Conservation (phyloP, 2,888 invertebrate genomes). For the Aquatica leii region DNA sequence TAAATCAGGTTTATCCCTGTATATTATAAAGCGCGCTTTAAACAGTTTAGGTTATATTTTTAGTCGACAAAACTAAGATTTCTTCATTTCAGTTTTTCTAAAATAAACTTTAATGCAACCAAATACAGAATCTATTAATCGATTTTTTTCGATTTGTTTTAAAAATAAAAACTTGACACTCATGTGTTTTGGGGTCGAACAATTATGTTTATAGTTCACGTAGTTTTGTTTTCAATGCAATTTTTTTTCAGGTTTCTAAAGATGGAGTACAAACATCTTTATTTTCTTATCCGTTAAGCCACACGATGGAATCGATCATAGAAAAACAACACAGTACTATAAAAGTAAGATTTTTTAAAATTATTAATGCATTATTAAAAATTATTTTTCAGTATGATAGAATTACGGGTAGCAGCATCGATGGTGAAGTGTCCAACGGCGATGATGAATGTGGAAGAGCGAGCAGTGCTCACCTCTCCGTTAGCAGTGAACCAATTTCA, state of each 20-base stretch:
- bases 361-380: neutral
- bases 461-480: constrained; percentile 53
- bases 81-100: too few species aligned
- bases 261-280: constrained; percentile 29
- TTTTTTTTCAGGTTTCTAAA: constrained; percentile 22
- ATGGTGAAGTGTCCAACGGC: constrained; percentile 43
- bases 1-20: too few species aligned
- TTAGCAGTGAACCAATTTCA: constrained; percentile 54
- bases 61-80: too few species aligned
- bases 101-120: too few species aligned
- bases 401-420: constrained; percentile 23
- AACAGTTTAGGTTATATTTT: too few species aligned
- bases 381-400: constrained; percentile 30
- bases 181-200: too few species aligned
- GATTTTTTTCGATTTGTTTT: too few species aligned
- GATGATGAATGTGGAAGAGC: constrained; percentile 53
- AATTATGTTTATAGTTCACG: neutral
- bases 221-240: neutral
- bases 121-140: too few species aligned
- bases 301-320: constrained; percentile 54
- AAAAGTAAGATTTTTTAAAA: constrained; percentile 17
- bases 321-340: constrained; percentile 42
- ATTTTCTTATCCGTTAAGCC: constrained; percentile 48
- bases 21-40: too few species aligned
- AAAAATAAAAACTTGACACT: too few species aligned